phyloP scores from a whole-genome alignment of 2,113 vertebrate genomes.

The Haplochromis burtoni region DNA sequence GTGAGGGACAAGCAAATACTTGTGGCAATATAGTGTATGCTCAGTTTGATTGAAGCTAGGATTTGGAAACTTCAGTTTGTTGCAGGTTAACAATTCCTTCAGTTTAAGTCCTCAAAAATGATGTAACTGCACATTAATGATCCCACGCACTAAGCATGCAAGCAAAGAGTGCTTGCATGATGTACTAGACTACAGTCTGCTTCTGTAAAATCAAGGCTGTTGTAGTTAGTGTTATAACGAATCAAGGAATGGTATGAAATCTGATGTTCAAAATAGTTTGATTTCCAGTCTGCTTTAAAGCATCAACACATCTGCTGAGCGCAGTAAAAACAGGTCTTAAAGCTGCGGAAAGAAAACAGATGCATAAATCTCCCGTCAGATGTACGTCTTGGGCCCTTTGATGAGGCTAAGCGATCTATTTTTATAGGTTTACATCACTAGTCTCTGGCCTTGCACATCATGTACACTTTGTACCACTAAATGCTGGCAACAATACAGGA shows the following conservation, averaged over 20 bases:
- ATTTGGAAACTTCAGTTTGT: neutral
- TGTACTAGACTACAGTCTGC: neutral
- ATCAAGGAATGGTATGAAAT: neutral
- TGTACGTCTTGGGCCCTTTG: neutral
- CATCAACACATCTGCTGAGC: neutral
- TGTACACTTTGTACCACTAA: neutral
- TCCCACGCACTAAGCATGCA: neutral
- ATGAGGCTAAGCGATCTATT: neutral
- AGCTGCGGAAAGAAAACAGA: neutral
- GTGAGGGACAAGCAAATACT: neutral
- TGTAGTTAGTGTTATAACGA: neutral
- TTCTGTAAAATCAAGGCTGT: neutral
- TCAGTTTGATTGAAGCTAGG: neutral
- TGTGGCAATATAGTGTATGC: neutral
- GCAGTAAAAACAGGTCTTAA: neutral
- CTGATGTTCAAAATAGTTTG: neutral
- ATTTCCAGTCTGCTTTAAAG: neutral
- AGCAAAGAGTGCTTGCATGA: accelerated
- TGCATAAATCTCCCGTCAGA: neutral
- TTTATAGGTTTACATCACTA: slow-evolving; percentile 6
- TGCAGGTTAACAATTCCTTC: neutral
- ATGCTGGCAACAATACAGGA: slow-evolving; percentile 60
- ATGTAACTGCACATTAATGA: neutral
- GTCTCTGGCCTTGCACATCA: neutral
- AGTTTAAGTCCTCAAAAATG: neutral